These are phyloP conservation scores for Shargacucullia verbasci DNA, from an alignment of 2,888 invertebrate species.

Conservation along the genomic window DNA sequence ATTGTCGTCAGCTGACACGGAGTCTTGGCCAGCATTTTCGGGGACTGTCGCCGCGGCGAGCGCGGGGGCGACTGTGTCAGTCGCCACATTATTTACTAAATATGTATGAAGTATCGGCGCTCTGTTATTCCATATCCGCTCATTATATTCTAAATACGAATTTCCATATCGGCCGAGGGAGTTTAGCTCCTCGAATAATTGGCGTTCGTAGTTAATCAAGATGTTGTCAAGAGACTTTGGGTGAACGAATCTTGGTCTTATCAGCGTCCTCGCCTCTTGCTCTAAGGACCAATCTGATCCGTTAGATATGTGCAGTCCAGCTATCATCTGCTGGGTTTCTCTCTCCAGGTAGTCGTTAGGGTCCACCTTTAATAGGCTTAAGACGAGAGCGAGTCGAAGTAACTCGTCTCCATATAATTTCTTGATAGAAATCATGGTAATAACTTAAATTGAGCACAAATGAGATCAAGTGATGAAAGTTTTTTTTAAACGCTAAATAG, in stretches of 20 bases:
- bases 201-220: slow-evolving; percentile 92
- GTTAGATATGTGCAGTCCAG: slow-evolving; percentile 90
- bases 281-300: slow-evolving; percentile 92
- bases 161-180: slow-evolving; percentile 89
- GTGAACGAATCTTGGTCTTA: slow-evolving; percentile 90
- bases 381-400: slow-evolving; percentile 93
- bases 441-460: slow-evolving; percentile 56
- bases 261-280: slow-evolving; percentile 86
- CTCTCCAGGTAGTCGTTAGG: slow-evolving; percentile 92
- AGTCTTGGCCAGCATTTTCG: slow-evolving; percentile 70
- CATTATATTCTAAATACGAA: slow-evolving; percentile 76
- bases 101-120: slow-evolving; percentile 83
- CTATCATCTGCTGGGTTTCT: slow-evolving; percentile 84
- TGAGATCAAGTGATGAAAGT: slow-evolving; percentile 50
- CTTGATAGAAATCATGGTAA: slow-evolving; percentile 93
- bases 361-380: slow-evolving; percentile 94
- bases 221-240: slow-evolving; percentile 93
- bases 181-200: slow-evolving; percentile 92
- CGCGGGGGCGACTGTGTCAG: slow-evolving; percentile 80
- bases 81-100: slow-evolving; percentile 85
- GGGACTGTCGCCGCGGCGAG: slow-evolving; percentile 73
- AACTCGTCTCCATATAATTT: slow-evolving; percentile 95
- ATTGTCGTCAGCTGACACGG: slow-evolving; percentile 83
- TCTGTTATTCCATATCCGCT: slow-evolving; percentile 80
- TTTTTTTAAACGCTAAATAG: slow-evolving; percentile 45